These are phyloP conservation scores for Melanerpes formicivorus DNA, from an alignment of 2,113 vertebrate genomes.

Conservation along the genomic window DNA sequence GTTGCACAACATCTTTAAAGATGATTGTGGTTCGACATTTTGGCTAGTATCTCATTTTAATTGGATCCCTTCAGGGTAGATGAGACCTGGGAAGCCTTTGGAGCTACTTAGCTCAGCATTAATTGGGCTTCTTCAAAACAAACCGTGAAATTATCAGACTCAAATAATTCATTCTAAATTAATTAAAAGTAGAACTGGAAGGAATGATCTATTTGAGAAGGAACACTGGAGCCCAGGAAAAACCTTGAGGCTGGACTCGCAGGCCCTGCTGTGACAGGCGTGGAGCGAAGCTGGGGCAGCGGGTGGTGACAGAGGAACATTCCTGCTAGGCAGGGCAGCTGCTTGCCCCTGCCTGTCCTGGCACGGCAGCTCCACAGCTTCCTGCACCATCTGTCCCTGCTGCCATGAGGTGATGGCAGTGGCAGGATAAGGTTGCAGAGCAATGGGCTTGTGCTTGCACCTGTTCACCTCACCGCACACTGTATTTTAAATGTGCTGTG, in stretches of 20 bases:
- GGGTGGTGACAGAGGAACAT: not conserved
- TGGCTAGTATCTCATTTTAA: slow-evolving; percentile 13
- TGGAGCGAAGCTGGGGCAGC: rapidly evolving
- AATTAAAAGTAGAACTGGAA: not conserved
- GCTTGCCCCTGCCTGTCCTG: not conserved
- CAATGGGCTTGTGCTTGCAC: not conserved
- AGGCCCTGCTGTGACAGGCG: not conserved
- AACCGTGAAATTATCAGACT: not conserved
- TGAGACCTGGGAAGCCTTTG: not conserved
- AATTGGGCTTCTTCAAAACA: not conserved
- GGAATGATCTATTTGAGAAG: not conserved
- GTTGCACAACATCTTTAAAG: not conserved
- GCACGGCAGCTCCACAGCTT: not conserved
- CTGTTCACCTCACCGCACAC: not conserved
- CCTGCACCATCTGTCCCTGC: not conserved
- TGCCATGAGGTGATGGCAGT: rapidly evolving
- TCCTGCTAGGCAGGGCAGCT: not conserved
- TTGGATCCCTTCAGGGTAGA: not conserved
- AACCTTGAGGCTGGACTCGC: not conserved
- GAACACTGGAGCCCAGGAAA: rapidly evolving
- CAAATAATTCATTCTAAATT: slow-evolving; percentile 9
- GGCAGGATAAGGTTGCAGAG: not conserved
- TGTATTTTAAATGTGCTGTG: not conserved
- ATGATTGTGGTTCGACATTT: not conserved
- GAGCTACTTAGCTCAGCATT: not conserved